Conservation (phyloP, 2,797 vertebrate species). For the Microcaecilia unicolor region DNA sequence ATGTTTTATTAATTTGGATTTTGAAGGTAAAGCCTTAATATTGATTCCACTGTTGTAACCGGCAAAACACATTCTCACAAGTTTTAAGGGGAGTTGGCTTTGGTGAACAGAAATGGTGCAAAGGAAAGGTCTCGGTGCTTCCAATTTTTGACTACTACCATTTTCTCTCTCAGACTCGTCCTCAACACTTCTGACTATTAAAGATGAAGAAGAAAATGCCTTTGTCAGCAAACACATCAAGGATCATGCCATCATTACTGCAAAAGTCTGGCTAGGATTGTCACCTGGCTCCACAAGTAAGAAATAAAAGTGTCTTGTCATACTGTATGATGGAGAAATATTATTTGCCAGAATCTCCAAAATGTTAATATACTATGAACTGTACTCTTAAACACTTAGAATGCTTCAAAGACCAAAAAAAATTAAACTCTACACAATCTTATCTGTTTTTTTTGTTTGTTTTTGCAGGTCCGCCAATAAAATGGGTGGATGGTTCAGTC, state of each 20-base stretch:
- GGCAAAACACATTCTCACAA: too few species aligned
- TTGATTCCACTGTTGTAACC: too few species aligned
- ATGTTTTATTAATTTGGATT: too few species aligned
- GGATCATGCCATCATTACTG: slow-evolving; percentile 73
- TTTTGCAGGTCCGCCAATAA: slow-evolving; percentile 39
- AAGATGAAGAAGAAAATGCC: slow-evolving; percentile 74
- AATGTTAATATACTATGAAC: too few species aligned
- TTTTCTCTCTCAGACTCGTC: slow-evolving; percentile 55
- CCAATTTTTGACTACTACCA: slow-evolving; percentile 5
- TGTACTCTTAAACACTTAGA: too few species aligned
- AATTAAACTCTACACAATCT: too few species aligned
- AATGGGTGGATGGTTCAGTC: slow-evolving; percentile 74
- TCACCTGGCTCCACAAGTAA: slow-evolving; percentile 51
- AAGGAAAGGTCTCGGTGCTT: background rate
- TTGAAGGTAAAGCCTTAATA: too few species aligned
- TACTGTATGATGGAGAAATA: too few species aligned
- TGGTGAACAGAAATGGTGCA: too few species aligned
- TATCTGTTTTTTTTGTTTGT: background rate
- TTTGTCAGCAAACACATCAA: slow-evolving; percentile 71
- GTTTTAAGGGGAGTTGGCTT: too few species aligned
- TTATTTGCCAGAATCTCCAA: too few species aligned
- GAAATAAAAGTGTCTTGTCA: background rate
- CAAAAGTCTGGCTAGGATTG: slow-evolving; percentile 77
- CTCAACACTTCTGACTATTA: slow-evolving; percentile 70
- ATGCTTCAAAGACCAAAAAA: too few species aligned